A percentile compares a stretch with the other conserved stretches of the same genome.
phyloP scores from a whole-genome alignment of 2,797 vertebrate genomes.

The Enoplosus armatus region DNA sequence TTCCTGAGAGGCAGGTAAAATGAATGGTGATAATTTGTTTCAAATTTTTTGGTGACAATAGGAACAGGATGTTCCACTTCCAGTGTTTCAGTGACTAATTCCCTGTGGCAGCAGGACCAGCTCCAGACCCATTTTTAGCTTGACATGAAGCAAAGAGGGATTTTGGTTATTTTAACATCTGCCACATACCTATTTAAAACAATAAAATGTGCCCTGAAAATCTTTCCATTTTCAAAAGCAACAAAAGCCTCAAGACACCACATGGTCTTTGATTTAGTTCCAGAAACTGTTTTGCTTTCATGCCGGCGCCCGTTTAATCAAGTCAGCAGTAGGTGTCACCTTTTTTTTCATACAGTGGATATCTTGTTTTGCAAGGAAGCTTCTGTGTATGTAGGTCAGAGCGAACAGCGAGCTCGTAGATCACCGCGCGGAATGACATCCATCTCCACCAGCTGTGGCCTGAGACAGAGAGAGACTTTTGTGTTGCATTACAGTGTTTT shows the following conservation, averaged over 20 bases:
- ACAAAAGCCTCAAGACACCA: conserved; percentile 15
- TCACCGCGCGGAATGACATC: conserved; percentile 34
- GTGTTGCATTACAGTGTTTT: conserved; percentile 1
- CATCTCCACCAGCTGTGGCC: conserved; percentile 46
- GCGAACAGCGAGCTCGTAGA: conserved; percentile 31
- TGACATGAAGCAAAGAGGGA: conserved; percentile 18
- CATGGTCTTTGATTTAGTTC: conserved; percentile 30
- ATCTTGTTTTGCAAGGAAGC: conserved; percentile 48
- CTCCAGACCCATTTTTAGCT: conserved; percentile 56
- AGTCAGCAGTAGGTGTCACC: conserved; percentile 57
- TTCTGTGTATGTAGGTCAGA: conserved; percentile 71
- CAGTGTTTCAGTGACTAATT: conserved; percentile 52
- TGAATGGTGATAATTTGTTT: conserved; percentile 32
- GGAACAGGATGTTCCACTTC: conserved; percentile 70
- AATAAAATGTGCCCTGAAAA: conserved; percentile 49
- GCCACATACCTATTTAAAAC: conserved; percentile 45
- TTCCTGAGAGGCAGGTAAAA: conserved; percentile 39
- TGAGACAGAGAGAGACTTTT: conserved; percentile 4
- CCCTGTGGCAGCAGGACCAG: conserved; percentile 42
- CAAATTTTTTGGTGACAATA: conserved; percentile 43
- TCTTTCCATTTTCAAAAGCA: neutral
- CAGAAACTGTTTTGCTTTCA: conserved; percentile 39
- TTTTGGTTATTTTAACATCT: conserved; percentile 45
- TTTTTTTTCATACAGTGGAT: conserved; percentile 34
- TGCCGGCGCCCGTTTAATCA: conserved; percentile 27